These are phyloP conservation scores for Creontiades dilutus DNA, from an alignment of 2,888 invertebrate species.

Conservation along the genomic window DNA sequence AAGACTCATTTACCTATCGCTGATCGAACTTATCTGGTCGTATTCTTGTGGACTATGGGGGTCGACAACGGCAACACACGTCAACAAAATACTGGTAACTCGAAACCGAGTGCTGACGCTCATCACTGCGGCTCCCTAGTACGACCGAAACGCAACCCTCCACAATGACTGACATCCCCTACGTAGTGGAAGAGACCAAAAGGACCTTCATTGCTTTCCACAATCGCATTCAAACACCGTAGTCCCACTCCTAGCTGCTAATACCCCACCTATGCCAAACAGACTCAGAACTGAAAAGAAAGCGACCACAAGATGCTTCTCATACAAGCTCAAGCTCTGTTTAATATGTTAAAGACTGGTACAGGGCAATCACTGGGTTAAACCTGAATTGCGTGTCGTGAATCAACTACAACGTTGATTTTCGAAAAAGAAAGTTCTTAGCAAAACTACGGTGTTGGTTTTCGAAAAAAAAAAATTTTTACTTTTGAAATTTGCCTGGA, in stretches of 20 bases:
- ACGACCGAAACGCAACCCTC: conserved; percentile 1
- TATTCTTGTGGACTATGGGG: too few species aligned
- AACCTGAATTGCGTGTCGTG: too few species aligned
- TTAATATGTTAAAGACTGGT: not conserved
- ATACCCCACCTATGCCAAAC: not conserved
- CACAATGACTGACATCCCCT: conserved; percentile 2
- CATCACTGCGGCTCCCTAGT: conserved; percentile 21
- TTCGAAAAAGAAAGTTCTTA: too few species aligned
- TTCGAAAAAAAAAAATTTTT: too few species aligned
- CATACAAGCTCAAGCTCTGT: too few species aligned
- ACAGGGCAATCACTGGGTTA: too few species aligned
- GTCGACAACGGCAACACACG: too few species aligned
- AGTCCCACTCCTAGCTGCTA: not conserved
- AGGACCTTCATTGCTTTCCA: not conserved
- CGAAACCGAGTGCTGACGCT: not conserved
- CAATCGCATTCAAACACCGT: not conserved
- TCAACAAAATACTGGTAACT: too few species aligned
- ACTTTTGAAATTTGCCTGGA: too few species aligned
- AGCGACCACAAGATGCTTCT: conserved; percentile 21
- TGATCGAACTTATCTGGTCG: conserved; percentile 27
- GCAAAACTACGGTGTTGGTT: too few species aligned
- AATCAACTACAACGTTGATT: too few species aligned
- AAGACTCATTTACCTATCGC: conserved; percentile 20
- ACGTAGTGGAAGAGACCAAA: conserved; percentile 3
- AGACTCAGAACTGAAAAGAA: conserved; percentile 30